phyloP scores from a whole-genome alignment of 2,797 vertebrate species.

The Anguilla anguilla region DNA sequence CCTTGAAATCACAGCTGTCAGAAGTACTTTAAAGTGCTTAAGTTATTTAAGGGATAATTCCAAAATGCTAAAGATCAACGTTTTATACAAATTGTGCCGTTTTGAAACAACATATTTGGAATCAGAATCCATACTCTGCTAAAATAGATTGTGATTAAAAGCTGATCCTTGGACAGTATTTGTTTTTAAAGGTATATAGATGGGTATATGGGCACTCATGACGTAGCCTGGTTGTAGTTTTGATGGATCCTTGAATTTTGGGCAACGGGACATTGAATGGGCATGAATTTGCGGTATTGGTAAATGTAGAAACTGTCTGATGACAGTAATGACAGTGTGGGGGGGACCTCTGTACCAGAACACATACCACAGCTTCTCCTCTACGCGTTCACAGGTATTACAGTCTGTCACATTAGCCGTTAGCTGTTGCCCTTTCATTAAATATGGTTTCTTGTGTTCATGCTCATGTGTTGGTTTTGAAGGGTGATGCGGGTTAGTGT shows the following conservation, averaged over 20 bases:
- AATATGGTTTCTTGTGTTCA: too few species aligned
- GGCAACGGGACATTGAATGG: background rate
- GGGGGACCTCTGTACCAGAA: background rate
- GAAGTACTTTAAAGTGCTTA: background rate
- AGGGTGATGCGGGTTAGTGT: background rate
- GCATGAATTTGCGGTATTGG: background rate
- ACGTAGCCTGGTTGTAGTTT: background rate
- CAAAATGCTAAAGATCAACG: background rate
- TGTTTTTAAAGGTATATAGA: background rate
- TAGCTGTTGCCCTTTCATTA: background rate
- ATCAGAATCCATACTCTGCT: background rate
- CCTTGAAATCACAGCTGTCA: background rate
- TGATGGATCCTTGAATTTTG: background rate
- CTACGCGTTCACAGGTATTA: background rate
- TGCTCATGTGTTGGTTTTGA: background rate
- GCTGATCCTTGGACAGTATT: background rate
- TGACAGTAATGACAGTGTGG: background rate
- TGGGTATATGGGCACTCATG: background rate
- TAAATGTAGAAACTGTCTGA: background rate
- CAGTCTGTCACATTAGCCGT: background rate
- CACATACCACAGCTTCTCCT: background rate
- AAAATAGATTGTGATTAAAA: background rate
- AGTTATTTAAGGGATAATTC: background rate
- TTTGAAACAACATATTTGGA: background rate
- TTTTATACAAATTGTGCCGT: background rate